A percentile compares a stretch with the other conserved stretches of the same genome.
Conservation (phyloP, 1,140 invertebrate species). For the Scaptomyza hsui region DNA sequence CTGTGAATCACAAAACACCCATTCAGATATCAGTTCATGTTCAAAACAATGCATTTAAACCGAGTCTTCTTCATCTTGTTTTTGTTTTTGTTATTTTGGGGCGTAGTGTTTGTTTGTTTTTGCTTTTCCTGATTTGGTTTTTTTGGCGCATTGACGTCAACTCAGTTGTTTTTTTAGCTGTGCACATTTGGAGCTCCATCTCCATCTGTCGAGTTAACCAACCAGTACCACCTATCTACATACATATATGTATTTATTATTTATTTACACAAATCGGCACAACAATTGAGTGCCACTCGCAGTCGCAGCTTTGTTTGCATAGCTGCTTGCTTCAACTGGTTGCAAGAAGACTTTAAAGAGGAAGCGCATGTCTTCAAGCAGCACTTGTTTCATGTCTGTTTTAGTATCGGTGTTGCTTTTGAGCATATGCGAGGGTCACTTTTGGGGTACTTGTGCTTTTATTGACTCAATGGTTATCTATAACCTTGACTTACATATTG, state of each 20-base stretch:
- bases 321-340: conserved; percentile 42
- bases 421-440: conserved; percentile 15
- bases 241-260: conserved; percentile 37
- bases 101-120: conserved; percentile 30
- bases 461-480: neutral
- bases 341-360: conserved; percentile 55
- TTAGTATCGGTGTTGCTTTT: conserved; percentile 4
- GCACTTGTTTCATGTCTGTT: conserved; percentile 53
- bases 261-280: conserved; percentile 60
- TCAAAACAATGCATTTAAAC: conserved; percentile 37
- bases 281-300: conserved; percentile 60
- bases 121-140: conserved; percentile 43
- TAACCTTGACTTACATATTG: neutral
- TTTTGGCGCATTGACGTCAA: conserved; percentile 66
- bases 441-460: neutral
- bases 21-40: conserved; percentile 21
- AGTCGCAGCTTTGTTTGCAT: conserved; percentile 76
- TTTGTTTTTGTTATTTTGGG: conserved; percentile 28
- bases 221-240: conserved; percentile 32
- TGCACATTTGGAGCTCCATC: conserved; percentile 43
- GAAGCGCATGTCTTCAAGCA: conserved; percentile 76
- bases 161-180: conserved; percentile 35
- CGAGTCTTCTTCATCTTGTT: conserved; percentile 10
- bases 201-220: conserved; percentile 1
- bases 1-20: conserved; percentile 46